These are phyloP conservation scores for Lithobates sylvaticus DNA, from an alignment of 2,797 vertebrate genomes.

Conservation along the genomic window DNA sequence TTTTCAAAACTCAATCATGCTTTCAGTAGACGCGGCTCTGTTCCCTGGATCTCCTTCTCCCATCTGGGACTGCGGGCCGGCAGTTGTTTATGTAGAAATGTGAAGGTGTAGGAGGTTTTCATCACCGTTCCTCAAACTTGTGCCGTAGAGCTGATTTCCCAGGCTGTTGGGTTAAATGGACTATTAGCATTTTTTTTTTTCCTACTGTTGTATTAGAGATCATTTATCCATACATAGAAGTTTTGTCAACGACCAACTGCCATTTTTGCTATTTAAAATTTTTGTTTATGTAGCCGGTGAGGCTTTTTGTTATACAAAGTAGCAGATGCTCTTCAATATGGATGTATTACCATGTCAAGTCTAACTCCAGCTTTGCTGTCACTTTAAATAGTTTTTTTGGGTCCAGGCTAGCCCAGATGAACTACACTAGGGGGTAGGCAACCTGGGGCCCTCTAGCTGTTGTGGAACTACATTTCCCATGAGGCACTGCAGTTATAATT, in stretches of 20 bases:
- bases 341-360: too few species aligned
- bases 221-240: background rate
- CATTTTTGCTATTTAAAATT: background rate
- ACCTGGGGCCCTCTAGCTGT: too few species aligned
- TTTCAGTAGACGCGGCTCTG: conserved; percentile 20
- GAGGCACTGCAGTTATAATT: too few species aligned
- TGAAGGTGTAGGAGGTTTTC: conserved; percentile 51
- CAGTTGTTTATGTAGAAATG: conserved; percentile 49
- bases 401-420: too few species aligned
- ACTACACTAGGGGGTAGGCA: too few species aligned
- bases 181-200: background rate
- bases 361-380: too few species aligned
- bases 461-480: too few species aligned
- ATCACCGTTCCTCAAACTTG: conserved; percentile 21
- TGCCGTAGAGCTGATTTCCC: conserved; percentile 37
- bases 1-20: conserved; percentile 45
- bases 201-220: background rate
- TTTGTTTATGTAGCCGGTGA: too few species aligned
- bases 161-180: conserved; percentile 9
- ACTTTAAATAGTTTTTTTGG: too few species aligned
- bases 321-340: too few species aligned
- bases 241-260: background rate
- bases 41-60: conserved; percentile 7
- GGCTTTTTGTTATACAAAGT: too few species aligned
- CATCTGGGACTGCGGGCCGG: conserved; percentile 30